Conservation (phyloP, 2,888 invertebrate species). For the Chrysolina americana region DNA sequence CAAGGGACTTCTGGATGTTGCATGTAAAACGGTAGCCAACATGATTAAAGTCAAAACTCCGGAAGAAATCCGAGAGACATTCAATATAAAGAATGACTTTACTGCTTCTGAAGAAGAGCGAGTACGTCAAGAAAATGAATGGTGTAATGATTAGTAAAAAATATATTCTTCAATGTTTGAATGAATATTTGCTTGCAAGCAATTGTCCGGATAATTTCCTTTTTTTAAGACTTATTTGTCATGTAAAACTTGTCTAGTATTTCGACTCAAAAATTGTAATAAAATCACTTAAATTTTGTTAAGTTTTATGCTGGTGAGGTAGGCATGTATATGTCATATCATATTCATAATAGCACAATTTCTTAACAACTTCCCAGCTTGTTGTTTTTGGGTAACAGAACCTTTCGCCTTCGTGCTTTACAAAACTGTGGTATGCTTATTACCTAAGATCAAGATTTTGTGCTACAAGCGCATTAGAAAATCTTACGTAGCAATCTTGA, state of each 20-base stretch:
- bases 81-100: slow-evolving; percentile 97
- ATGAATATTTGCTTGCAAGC: background rate
- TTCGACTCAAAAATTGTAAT: background rate
- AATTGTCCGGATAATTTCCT: background rate
- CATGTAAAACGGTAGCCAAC: slow-evolving; percentile 98
- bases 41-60: slow-evolving; percentile 99
- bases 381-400: too few relatives aligned
- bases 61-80: slow-evolving; percentile 96
- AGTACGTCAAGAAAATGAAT: slow-evolving; percentile 96
- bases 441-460: too few relatives aligned
- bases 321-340: background rate
- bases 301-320: background rate
- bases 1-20: slow-evolving; percentile 94
- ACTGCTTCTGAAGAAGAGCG: slow-evolving; percentile 97
- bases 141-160: slow-evolving; percentile 91
- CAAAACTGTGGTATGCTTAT: too few relatives aligned
- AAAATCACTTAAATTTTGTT: too few relatives aligned
- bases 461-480: too few relatives aligned
- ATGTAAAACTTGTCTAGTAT: background rate
- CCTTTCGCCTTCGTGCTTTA: too few relatives aligned
- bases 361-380: too few relatives aligned
- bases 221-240: background rate
- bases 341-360: too few relatives aligned
- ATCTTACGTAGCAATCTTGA: too few relatives aligned
- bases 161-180: background rate